Base-by-base conservation (phyloP, 2,888 invertebrate species). In the Acronicta leporina region DNA sequence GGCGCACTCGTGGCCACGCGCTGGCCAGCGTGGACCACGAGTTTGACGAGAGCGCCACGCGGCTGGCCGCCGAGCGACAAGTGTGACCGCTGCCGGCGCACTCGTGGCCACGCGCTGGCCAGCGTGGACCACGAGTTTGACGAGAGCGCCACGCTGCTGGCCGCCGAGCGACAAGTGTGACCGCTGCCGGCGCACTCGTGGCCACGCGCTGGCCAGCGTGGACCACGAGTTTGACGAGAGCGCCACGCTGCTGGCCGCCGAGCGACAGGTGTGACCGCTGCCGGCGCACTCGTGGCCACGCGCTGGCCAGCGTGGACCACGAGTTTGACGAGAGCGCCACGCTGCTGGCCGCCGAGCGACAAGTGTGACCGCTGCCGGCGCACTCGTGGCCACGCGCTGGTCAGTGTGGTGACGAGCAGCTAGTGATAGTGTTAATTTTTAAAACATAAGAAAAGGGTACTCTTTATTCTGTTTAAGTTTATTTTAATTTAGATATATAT, bases 281-380 rank as follows among this genome's bases (percentile, higher is more conserved):
- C 27, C 27, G 27, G 27, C 27, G 27, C 59, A 54, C 59, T 27
- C 40, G 59, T 63, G 27, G 61, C 35, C 3, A 42, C 25, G 80
- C 82, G 50, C 71, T 82, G 27, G 56, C 47, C 20, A 16, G 49
- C 47, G 61, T 59, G 20, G 53, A 45, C 33, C 58, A 30, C 49
- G 56, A 45, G 48, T 30, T 40, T 2, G 51, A 47, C 50, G 67
- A 69, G 35, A 33, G 27, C 41, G 35, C 27, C 9, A 60, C 67
- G 48, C 44, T 65, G 42, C 58, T 58, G 43, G 35, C 49, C 8
- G 20, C 20, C 20, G 20, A 20, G 27, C 27, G 27, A 49, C 44
- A 27, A 27, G 7, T 27, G 27, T 27, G 27, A 27, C 41, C 41
- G 15, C 14, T 14, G 41, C 41, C 41, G 27, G 27, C 15, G 14